Conservation (phyloP, 2,888 invertebrate species). For the Nymphalis urticae region DNA sequence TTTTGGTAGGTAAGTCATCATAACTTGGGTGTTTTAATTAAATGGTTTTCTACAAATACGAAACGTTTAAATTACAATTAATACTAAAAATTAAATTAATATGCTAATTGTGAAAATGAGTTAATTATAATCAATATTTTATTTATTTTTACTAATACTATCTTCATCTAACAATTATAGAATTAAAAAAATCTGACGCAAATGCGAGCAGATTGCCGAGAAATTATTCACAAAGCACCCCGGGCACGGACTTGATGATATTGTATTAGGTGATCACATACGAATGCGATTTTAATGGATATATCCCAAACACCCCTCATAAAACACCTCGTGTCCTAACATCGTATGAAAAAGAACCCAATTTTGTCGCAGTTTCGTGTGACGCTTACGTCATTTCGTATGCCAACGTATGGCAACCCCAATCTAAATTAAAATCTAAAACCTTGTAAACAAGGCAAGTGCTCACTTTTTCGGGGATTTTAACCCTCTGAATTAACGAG, state of each 20-base stretch:
- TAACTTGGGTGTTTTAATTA: no score
- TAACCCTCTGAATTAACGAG: constrained; percentile 81
- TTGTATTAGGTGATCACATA: constrained; percentile 83
- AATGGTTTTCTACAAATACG: no score
- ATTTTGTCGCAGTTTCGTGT: constrained; percentile 47
- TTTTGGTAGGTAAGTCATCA: no score
- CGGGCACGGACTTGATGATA: constrained; percentile 77
- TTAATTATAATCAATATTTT: not conserved
- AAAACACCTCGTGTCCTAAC: constrained; percentile 50
- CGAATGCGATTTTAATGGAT: constrained; percentile 82
- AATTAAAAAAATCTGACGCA: constrained; percentile 66
- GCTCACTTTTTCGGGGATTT: constrained; percentile 83
- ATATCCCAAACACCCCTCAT: constrained; percentile 53
- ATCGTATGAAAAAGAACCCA: constrained; percentile 48
- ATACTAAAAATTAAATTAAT: not conserved
- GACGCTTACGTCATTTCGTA: constrained; percentile 61
- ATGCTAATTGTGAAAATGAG: not conserved
- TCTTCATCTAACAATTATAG: constrained; percentile 39
- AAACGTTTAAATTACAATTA: not conserved
- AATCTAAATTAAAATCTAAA: constrained; percentile 84
- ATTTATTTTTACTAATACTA: constrained; percentile 8
- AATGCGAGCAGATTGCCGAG: constrained; percentile 79
- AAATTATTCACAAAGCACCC: constrained; percentile 81
- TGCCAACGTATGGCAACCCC: constrained; percentile 60
- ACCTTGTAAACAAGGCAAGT: constrained; percentile 83